Percentiles rank a stretch among this genome's conserved stretches.
Conservation (phyloP, 2,888 invertebrate species). For the Aquatica leii region DNA sequence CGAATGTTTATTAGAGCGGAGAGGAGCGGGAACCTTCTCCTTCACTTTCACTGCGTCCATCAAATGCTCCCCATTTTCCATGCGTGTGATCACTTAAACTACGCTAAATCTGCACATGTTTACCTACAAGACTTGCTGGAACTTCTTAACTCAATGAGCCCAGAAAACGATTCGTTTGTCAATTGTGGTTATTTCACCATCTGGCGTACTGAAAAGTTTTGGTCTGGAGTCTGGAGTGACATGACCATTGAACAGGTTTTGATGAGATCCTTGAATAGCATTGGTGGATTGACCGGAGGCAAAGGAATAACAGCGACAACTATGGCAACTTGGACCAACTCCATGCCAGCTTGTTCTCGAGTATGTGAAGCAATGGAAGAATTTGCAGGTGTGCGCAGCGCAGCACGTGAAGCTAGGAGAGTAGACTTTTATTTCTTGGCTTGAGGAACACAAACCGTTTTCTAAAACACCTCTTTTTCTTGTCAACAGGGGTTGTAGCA, state of each 20-base stretch:
- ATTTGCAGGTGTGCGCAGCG: slow-evolving; percentile 21
- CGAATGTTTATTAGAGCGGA: slow-evolving; percentile 10
- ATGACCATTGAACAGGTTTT: slow-evolving; percentile 13
- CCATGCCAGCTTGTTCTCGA: slow-evolving; percentile 5
- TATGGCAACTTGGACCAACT: neutral
- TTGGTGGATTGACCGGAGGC: slow-evolving; percentile 21
- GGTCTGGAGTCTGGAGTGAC: slow-evolving; percentile 8
- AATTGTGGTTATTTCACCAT: too few relatives aligned
- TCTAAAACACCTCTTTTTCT: slow-evolving; percentile 11
- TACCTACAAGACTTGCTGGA: neutral
- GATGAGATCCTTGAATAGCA: slow-evolving; percentile 6
- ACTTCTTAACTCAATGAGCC: neutral
- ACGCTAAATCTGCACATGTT: too few relatives aligned
- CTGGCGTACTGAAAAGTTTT: neutral
- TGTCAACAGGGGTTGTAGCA: slow-evolving; percentile 20
- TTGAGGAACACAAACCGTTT: slow-evolving; percentile 15
- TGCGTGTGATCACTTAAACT: too few relatives aligned
- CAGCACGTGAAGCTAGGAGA: slow-evolving; percentile 39
- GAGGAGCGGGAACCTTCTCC: slow-evolving; percentile 4
- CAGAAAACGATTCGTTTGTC: neutral
- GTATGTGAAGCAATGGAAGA: slow-evolving; percentile 41
- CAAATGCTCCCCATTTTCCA: too few relatives aligned
- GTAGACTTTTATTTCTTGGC: slow-evolving; percentile 15
- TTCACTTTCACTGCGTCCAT: too few relatives aligned
- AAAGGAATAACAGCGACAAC: slow-evolving; percentile 16